phyloP scores from a whole-genome alignment of 2,888 invertebrate species.

The Tridacna gigas region DNA sequence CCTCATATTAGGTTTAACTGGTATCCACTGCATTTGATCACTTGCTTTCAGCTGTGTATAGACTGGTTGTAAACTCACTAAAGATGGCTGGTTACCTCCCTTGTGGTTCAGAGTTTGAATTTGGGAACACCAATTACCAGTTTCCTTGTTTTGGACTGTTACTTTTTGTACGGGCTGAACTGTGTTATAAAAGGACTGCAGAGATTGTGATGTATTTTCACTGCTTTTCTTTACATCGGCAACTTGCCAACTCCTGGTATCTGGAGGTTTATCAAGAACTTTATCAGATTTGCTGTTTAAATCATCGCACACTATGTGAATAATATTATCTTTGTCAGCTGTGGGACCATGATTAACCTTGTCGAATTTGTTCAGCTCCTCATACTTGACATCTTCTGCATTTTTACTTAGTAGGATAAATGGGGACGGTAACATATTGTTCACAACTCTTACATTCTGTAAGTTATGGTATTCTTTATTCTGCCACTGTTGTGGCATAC shows the following conservation, averaged over 20 bases:
- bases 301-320: not conserved
- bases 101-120: not conserved
- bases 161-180: not conserved
- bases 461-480: not conserved
- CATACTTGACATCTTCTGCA: not conserved
- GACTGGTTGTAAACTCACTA: conserved; percentile 28
- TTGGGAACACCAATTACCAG: not conserved
- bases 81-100: not conserved
- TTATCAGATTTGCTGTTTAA: not conserved
- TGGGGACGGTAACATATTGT: no score
- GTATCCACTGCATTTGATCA: conserved; percentile 17
- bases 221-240: not conserved
- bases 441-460: not conserved
- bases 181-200: not conserved
- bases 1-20: not conserved
- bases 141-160: not conserved
- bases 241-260: not conserved
- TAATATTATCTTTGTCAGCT: not conserved
- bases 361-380: not conserved
- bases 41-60: conserved; percentile 45
- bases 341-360: not conserved
- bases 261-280: not conserved
- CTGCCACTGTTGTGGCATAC: conserved; percentile 48
- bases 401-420: not conserved
- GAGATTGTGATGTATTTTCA: not conserved